Percentiles rank a stretch among this genome's conserved stretches.
These are phyloP conservation scores for Papilio polyxenes DNA, from an alignment of 1,140 invertebrate species.

Conservation along the genomic window DNA sequence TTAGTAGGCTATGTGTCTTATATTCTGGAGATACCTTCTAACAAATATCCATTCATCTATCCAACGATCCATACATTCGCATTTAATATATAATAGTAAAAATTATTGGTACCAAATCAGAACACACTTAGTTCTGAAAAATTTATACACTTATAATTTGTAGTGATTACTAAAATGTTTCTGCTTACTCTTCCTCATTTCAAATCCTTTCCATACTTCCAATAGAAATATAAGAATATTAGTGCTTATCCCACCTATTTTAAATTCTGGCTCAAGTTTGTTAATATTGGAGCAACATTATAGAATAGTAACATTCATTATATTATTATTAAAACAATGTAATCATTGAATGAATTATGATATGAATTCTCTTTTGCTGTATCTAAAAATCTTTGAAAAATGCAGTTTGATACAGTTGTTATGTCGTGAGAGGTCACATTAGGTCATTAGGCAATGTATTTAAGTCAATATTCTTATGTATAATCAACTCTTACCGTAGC, in stretches of 20 bases:
- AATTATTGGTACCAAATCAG: too few relatives aligned
- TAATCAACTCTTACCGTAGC: conserved; percentile 89
- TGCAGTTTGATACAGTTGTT: not conserved
- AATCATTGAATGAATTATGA: not conserved
- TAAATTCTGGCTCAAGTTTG: not conserved
- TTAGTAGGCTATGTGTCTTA: too few relatives aligned
- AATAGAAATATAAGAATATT: not conserved
- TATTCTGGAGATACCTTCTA: too few relatives aligned
- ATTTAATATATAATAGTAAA: too few relatives aligned
- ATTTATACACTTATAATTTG: too few relatives aligned
- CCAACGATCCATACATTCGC: too few relatives aligned
- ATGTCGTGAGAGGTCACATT: not conserved
- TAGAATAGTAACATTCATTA: not conserved
- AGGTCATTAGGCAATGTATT: not conserved
- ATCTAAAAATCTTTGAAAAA: not conserved
- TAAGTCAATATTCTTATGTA: conserved; percentile 10
- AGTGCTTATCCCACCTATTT: not conserved
- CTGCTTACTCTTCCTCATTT: too few relatives aligned
- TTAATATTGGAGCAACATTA: not conserved
- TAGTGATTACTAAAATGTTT: too few relatives aligned
- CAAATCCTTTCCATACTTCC: too few relatives aligned
- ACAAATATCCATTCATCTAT: too few relatives aligned
- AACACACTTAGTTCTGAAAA: too few relatives aligned
- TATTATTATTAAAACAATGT: not conserved
- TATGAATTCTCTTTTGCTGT: not conserved